Conservation (phyloP, 2,113 vertebrate genomes). For the Uria aalge region DNA sequence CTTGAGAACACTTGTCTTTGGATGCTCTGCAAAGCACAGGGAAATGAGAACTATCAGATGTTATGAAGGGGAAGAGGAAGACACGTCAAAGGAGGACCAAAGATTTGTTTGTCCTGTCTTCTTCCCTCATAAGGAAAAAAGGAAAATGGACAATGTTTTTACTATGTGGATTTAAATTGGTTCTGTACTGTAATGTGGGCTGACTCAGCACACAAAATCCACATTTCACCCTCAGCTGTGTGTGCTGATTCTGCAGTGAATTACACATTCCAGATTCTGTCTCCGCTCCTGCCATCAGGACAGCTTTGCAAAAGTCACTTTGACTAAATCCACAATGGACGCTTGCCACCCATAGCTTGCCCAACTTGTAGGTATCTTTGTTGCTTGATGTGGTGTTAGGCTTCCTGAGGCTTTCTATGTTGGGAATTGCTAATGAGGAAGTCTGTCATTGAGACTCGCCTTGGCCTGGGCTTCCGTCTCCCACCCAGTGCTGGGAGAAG, state of each 20-base stretch:
- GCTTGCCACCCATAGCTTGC: neutral
- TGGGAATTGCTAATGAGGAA: neutral
- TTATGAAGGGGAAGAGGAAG: neutral
- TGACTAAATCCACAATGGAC: neutral
- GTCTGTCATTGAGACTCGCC: neutral
- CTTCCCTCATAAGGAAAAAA: neutral
- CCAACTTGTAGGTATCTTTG: neutral
- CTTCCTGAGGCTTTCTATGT: neutral
- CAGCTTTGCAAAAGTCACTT: neutral
- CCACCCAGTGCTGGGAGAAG: neutral
- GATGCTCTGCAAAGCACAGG: neutral
- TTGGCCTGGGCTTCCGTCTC: neutral
- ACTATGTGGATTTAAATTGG: neutral
- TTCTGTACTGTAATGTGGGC: neutral
- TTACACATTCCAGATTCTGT: neutral
- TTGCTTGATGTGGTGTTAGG: neutral
- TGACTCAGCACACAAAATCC: neutral
- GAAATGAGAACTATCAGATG: neutral
- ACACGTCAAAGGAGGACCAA: neutral
- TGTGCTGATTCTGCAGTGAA: neutral
- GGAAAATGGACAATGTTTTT: neutral
- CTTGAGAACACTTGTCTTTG: neutral
- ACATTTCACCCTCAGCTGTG: neutral
- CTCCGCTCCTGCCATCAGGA: neutral
- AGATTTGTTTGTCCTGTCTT: neutral